These are phyloP conservation scores for Erythrocercus mccallii DNA, from an alignment of 2,113 vertebrate species.

Conservation along the genomic window DNA sequence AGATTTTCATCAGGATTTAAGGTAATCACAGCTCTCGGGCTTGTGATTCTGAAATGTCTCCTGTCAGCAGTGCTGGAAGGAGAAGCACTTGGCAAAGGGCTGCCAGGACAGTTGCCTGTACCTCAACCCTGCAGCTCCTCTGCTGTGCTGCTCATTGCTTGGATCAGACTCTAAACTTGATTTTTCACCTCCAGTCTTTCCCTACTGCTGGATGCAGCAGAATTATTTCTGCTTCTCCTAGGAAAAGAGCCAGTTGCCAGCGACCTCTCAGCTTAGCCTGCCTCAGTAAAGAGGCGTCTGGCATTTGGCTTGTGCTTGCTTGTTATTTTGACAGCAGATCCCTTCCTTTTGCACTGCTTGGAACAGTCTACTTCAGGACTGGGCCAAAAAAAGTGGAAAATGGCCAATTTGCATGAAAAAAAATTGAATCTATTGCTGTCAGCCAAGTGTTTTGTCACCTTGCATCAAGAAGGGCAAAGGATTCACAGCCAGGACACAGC, in stretches of 20 bases:
- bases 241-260: neutral
- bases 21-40: neutral
- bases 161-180: neutral
- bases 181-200: neutral
- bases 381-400: neutral
- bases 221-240: neutral
- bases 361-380: neutral
- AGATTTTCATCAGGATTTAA: neutral
- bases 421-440: neutral
- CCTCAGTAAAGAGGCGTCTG: neutral
- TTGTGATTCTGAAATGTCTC: neutral
- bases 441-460: neutral
- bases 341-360: neutral
- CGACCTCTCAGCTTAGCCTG: neutral
- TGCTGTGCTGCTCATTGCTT: neutral
- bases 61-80: neutral
- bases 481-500: neutral
- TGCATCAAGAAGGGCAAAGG: neutral
- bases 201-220: neutral
- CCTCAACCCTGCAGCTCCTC: fast-evolving
- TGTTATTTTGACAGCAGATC: neutral
- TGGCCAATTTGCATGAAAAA: neutral
- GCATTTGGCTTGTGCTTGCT: neutral
- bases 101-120: neutral
- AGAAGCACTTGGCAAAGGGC: neutral